A percentile compares a stretch with the other conserved stretches of the same genome.
phyloP scores from a whole-genome alignment of 2,888 invertebrate genomes.

The Spisula solida region DNA sequence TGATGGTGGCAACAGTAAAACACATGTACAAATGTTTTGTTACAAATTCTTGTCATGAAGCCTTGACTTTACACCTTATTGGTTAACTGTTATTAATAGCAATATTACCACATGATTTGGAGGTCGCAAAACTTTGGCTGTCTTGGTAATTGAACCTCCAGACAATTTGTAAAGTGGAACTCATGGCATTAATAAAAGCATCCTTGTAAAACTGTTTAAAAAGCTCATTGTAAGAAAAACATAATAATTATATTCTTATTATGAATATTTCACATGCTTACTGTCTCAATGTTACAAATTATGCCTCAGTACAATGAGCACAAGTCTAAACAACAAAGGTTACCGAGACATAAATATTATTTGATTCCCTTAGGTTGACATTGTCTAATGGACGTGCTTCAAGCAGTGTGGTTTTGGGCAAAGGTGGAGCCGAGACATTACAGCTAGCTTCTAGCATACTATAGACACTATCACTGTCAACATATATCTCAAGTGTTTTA shows the following conservation, averaged over 20 bases:
- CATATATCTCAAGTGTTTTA: not conserved
- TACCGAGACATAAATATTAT: not conserved
- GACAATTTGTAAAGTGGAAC: too few species aligned
- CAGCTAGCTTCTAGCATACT: not conserved
- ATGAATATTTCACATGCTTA: not conserved
- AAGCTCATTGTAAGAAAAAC: too few species aligned
- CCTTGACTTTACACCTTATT: too few species aligned
- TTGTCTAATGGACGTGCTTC: not conserved
- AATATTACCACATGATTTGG: too few species aligned
- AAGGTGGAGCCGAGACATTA: conserved; percentile 8
- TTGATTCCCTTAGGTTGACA: not conserved
- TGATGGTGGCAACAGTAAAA: too few species aligned
- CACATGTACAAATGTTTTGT: too few species aligned
- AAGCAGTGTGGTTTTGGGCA: conserved; percentile 6
- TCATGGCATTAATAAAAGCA: too few species aligned
- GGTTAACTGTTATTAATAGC: too few species aligned
- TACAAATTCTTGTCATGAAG: too few species aligned
- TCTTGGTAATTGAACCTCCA: too few species aligned
- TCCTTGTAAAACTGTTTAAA: too few species aligned
- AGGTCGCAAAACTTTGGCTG: too few species aligned
- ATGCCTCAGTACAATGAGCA: conserved; percentile 2
- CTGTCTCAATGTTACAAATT: not conserved
- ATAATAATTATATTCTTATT: not conserved
- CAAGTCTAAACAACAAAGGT: conserved; percentile 4
- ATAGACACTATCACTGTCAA: not conserved